Percentiles rank a stretch among this genome's conserved stretches.
phyloP scores from a whole-genome alignment of 2,888 invertebrate species.

The Anorthoa munda region DNA sequence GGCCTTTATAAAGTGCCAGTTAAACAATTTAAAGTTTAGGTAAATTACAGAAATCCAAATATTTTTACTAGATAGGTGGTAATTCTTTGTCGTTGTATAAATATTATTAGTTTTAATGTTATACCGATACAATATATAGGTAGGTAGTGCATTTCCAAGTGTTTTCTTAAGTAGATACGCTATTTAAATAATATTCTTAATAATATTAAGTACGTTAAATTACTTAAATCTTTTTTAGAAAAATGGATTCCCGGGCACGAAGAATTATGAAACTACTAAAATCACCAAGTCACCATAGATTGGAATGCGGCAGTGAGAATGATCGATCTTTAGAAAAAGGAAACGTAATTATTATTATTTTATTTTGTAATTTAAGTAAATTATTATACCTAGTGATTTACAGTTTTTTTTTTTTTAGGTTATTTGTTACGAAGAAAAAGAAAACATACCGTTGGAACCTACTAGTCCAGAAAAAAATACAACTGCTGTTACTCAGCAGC shows the following conservation, averaged over 20 bases:
- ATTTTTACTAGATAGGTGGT: slow-evolving; percentile 15
- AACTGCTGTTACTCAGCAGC: slow-evolving; percentile 24
- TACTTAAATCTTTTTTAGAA: slow-evolving; percentile 22
- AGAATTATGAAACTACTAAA: slow-evolving; percentile 27
- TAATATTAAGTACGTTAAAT: slow-evolving; percentile 18
- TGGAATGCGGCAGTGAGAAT: slow-evolving; percentile 28
- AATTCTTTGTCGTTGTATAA: slow-evolving; percentile 1
- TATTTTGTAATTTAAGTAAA: neutral
- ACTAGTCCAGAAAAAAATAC: slow-evolving; percentile 21
- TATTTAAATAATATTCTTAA: slow-evolving; percentile 25
- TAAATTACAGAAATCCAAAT: slow-evolving; percentile 19
- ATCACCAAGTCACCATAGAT: slow-evolving; percentile 25
- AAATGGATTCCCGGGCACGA: slow-evolving; percentile 27
- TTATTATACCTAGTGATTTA: neutral
- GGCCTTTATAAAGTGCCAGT: slow-evolving; percentile 10
- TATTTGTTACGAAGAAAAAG: slow-evolving; percentile 27
- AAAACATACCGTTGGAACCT: slow-evolving; percentile 27
- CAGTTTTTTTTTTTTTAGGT: slow-evolving; percentile 16
- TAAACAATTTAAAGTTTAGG: slow-evolving; percentile 16
- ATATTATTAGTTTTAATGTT: neutral
- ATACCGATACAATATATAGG: slow-evolving; percentile 5
- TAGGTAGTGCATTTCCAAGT: slow-evolving; percentile 13
- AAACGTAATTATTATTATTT: slow-evolving; percentile 11
- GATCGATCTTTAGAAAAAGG: slow-evolving; percentile 9
- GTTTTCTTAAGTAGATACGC: slow-evolving; percentile 23